These are phyloP conservation scores for Glyptemys insculpta DNA, from an alignment of 2,797 vertebrate species.

Conservation along the genomic window DNA sequence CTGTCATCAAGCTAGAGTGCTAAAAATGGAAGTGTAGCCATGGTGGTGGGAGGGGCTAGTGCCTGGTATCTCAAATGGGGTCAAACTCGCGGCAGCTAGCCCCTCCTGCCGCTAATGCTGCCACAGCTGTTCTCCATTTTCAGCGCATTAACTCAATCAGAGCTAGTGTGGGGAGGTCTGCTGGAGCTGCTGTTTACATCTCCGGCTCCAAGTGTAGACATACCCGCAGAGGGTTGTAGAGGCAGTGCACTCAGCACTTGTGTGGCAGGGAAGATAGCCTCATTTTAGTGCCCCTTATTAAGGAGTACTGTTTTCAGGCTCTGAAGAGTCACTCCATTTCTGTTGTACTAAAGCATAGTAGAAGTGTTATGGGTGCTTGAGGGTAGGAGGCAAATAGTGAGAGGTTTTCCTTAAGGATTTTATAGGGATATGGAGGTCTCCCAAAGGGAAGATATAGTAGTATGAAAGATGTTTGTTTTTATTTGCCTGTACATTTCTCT, in stretches of 20 bases:
- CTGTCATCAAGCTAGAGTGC: neutral
- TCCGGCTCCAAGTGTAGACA: neutral
- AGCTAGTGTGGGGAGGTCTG: neutral
- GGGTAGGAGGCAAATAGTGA: neutral
- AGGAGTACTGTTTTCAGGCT: neutral
- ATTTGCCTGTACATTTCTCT: conserved; percentile 32
- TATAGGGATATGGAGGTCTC: conserved; percentile 14
- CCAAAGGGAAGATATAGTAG: neutral
- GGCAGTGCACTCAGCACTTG: neutral
- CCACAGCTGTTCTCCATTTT: neutral
- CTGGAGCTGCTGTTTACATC: neutral
- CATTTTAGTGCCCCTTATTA: neutral
- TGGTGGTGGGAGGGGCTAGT: neutral
- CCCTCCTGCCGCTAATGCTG: neutral
- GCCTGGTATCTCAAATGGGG: neutral
- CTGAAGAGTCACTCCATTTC: neutral
- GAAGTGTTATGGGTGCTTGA: neutral
- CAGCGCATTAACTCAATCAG: neutral
- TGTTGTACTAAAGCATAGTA: neutral
- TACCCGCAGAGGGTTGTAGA: neutral
- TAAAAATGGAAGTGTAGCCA: neutral
- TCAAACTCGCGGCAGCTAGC: neutral
- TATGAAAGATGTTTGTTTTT: neutral
- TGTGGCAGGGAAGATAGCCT: neutral
- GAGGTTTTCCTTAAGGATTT: neutral